These are phyloP conservation scores for Aphidius gifuensis DNA, from an alignment of 1,140 invertebrate species.

Conservation along the genomic window DNA sequence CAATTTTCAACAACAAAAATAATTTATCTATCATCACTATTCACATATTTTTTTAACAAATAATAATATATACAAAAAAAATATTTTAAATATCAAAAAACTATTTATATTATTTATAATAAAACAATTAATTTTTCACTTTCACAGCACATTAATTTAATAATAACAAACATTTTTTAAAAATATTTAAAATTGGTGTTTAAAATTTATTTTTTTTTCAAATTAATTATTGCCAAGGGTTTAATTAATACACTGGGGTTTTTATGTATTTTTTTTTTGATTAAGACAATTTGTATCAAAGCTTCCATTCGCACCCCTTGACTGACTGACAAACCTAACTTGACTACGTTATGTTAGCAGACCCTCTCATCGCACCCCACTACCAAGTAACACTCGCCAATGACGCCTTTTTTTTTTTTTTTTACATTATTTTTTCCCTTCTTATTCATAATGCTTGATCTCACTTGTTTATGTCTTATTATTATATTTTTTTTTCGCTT, in stretches of 20 bases:
- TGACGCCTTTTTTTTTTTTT: slow-evolving; percentile 21
- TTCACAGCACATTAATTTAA: no score
- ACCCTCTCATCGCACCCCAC: slow-evolving; percentile 23
- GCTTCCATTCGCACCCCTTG: slow-evolving; percentile 29
- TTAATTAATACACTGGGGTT: not conserved
- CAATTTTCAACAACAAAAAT: no score
- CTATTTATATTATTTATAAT: no score
- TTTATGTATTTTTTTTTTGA: no score
- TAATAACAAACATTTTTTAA: no score
- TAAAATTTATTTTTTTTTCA: not conserved
- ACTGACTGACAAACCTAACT: slow-evolving; percentile 29
- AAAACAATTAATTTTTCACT: no score
- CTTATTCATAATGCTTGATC: slow-evolving; percentile 3
- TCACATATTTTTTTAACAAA: no score
- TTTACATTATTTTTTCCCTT: not conserved
- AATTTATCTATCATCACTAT: no score
- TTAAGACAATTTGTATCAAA: not conserved
- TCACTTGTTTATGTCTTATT: not conserved
- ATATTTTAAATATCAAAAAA: no score
- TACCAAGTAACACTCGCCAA: slow-evolving; percentile 20
- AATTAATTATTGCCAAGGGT: not conserved
- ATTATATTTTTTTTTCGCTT: not conserved
- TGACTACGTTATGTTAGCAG: slow-evolving; percentile 14
- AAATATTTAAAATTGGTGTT: no score
- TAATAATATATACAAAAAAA: no score